A percentile compares a stretch with the other conserved stretches of the same genome.
Conservation (phyloP, 2,888 invertebrate species). For the Trichogramma evanescens region DNA sequence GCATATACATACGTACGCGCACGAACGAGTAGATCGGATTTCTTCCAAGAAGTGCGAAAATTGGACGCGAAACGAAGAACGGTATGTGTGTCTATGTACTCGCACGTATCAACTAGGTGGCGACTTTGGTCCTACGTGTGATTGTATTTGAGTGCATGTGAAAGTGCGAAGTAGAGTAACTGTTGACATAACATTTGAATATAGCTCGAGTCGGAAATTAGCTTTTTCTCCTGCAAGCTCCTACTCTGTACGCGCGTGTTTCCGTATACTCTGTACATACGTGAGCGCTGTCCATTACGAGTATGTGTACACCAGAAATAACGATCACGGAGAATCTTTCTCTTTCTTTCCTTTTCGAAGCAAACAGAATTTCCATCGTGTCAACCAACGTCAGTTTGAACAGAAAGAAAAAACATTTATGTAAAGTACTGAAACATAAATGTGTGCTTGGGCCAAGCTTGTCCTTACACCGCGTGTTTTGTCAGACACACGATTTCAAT, state of each 20-base stretch:
- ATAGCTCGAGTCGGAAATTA: slow-evolving; percentile 16
- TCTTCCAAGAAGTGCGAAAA: slow-evolving; percentile 12
- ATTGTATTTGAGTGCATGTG: slow-evolving; percentile 10
- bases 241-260: not conserved
- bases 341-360: no score
- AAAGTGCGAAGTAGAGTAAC: slow-evolving; percentile 3
- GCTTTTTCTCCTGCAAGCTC: slow-evolving; percentile 8
- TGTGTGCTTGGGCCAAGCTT: no score
- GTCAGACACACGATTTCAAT: no score
- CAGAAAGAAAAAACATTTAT: no score
- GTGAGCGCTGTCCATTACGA: not conserved
- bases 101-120: no score
- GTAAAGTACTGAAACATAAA: no score
- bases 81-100: not conserved
- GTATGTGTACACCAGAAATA: no score
- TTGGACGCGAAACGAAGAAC: slow-evolving; percentile 13
- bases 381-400: no score
- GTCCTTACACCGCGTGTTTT: no score
- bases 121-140: slow-evolving; percentile 3
- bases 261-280: not conserved
- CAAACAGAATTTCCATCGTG: no score
- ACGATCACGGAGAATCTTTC: no score
- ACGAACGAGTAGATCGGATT: slow-evolving; percentile 8
- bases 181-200: slow-evolving; percentile 20
- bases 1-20: no score